Base-by-base conservation (phyloP, 1,140 invertebrate genomes). In the Drosophila kepulauana region DNA sequence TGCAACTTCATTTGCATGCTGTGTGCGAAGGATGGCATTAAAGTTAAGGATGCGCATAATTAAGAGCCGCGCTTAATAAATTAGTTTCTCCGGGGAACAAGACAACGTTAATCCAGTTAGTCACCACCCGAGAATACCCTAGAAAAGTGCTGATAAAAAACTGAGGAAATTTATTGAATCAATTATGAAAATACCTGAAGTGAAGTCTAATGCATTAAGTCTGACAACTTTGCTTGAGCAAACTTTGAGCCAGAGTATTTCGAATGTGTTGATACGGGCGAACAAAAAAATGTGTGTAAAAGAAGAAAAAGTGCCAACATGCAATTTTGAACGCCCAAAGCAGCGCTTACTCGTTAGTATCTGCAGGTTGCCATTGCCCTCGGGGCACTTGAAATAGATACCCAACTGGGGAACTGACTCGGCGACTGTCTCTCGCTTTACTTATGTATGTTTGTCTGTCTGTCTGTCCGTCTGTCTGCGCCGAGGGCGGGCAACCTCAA, bases 311-410 rank as follows among this genome's bases (percentile, higher is more conserved):
- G 10, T 75, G 79, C 71, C 65, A 86, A 61, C 82, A 79, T 82
- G 82, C 79, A 79, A 75, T 79, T 79, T 72, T 66, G 45, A 72
- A 82, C 54, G 66, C 82, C 71, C 81, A 54, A 41, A 85, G 75
- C 81, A 73, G 49, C 82, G 52, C 62, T 86, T 86, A 86, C 78
- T 75, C 59, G 69, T 85, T 85, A 74, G 70, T 79, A 66, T 71
- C 59, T 68, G 73, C 82, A 71, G 59, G 75, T 76, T 78, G 79
- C 11, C 71, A 64, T 54, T 45, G 41, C 71, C 58, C 64, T 54
- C 20, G 51, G 25, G 43, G 64, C 82, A 73, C 75, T 76, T 82
- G 79, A 79, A 86, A 79, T 73, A 64, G 72, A 86, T 82, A 79
- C 71, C 75, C 72, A 54, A 72, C 71, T 33, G 49, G 61, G 72